These are phyloP conservation scores for Microchirus variegatus DNA, from an alignment of 2,797 vertebrate species.

Conservation along the genomic window DNA sequence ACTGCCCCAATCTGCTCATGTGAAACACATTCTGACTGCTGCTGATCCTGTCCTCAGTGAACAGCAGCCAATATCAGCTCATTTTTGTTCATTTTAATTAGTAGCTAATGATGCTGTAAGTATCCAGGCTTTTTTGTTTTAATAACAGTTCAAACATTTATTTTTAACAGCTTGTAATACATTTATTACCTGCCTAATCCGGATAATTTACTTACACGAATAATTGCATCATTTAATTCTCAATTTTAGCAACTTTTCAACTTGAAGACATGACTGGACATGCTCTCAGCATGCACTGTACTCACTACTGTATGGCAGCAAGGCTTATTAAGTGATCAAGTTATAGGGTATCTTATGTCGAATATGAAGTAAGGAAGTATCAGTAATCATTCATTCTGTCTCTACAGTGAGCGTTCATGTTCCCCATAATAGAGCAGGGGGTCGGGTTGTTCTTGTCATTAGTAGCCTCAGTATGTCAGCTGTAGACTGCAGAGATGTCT, in stretches of 20 bases:
- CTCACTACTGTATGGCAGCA: slow-evolving; percentile 32
- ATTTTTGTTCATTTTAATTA: slow-evolving; percentile 24
- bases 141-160: slow-evolving; percentile 21
- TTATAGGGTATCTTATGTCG: slow-evolving; percentile 45
- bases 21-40: slow-evolving; percentile 40
- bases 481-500: slow-evolving; percentile 29
- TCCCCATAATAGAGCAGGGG: slow-evolving; percentile 30
- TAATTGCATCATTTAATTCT: slow-evolving; percentile 29
- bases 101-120: slow-evolving; percentile 25
- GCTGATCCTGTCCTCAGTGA: slow-evolving; percentile 27
- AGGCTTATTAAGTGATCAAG: slow-evolving; percentile 46
- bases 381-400: slow-evolving; percentile 43
- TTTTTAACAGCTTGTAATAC: slow-evolving; percentile 24
- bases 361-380: slow-evolving; percentile 39
- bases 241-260: slow-evolving; percentile 34
- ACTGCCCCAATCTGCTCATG: slow-evolving; percentile 24
- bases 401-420: slow-evolving; percentile 2
- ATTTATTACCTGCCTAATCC: slow-evolving; percentile 38
- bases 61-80: slow-evolving; percentile 20
- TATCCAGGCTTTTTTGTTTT: slow-evolving; percentile 10
- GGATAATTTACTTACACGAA: slow-evolving; percentile 23
- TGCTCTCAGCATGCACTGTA: slow-evolving; percentile 22
- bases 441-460: slow-evolving; percentile 55
- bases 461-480: slow-evolving; percentile 30
- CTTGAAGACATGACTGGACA: slow-evolving; percentile 8